Conservation (phyloP, 2,888 invertebrate genomes). For the Ochropleura leucogaster region DNA sequence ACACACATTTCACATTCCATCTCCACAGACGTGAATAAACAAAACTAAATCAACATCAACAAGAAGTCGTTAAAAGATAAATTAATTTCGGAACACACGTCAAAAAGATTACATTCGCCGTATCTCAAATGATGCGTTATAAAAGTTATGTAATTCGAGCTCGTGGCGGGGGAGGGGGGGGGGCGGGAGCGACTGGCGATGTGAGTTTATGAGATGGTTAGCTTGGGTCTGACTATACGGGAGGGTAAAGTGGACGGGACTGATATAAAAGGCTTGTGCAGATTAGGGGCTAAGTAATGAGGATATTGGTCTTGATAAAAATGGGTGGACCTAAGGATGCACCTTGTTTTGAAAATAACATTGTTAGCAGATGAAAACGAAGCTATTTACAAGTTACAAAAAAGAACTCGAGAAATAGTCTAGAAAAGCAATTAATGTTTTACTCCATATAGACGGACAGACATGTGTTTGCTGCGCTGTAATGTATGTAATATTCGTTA, state of each 20-base stretch:
- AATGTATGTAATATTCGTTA: too few species aligned
- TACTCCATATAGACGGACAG: too few species aligned
- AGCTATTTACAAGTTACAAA: not conserved
- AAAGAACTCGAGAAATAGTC: not conserved
- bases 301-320: not conserved
- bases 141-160: conserved; percentile 67
- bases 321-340: not conserved
- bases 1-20: conserved; percentile 4
- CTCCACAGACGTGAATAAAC: conserved; percentile 25
- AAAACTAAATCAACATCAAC: conserved; percentile 36
- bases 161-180: too few species aligned
- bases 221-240: not conserved
- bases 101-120: conserved; percentile 48
- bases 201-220: conserved; percentile 23
- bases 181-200: conserved; percentile 17
- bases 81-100: conserved; percentile 51
- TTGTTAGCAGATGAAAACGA: not conserved
- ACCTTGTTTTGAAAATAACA: not conserved
- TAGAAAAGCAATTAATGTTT: too few species aligned
- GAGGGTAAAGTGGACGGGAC: not conserved
- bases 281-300: not conserved
- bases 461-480: too few species aligned
- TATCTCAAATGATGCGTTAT: conserved; percentile 50
- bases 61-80: conserved; percentile 55
- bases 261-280: not conserved